Percentiles rank a stretch among this genome's conserved stretches.
phyloP scores from a whole-genome alignment of 2,797 vertebrate species.

The Vultur gryphus region DNA sequence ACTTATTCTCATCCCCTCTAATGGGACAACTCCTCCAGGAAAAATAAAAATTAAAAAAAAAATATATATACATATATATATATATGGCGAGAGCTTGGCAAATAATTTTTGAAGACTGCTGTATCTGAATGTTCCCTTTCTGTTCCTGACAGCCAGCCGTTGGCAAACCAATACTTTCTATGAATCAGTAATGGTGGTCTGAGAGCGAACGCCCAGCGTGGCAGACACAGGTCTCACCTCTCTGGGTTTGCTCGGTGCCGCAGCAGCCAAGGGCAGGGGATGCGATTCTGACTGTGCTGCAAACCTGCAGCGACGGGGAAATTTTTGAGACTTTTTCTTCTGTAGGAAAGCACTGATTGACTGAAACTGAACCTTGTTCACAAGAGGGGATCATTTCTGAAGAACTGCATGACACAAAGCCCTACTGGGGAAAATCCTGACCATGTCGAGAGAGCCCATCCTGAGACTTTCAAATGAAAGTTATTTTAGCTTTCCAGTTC shows the following conservation, averaged over 20 bases:
- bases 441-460: rapidly evolving
- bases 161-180: neutral
- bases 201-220: rapidly evolving
- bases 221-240: neutral
- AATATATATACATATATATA: too few relatives aligned
- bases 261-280: neutral
- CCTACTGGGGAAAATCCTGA: neutral
- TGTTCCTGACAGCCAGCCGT: neutral
- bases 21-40: neutral
- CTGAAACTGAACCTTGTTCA: neutral
- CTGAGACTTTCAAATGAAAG: neutral
- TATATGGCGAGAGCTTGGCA: neutral
- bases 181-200: too few relatives aligned
- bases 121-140: neutral
- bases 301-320: neutral
- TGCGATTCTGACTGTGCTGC: rapidly evolving
- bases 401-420: neutral
- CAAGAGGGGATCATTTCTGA: neutral
- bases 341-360: neutral
- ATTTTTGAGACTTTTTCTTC: neutral
- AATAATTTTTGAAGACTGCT: neutral
- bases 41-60: neutral
- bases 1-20: neutral
- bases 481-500: neutral
- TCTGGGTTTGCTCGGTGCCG: rapidly evolving